These are phyloP conservation scores for Hemitrygon akajei DNA, from an alignment of 2,797 vertebrate genomes.

Conservation along the genomic window DNA sequence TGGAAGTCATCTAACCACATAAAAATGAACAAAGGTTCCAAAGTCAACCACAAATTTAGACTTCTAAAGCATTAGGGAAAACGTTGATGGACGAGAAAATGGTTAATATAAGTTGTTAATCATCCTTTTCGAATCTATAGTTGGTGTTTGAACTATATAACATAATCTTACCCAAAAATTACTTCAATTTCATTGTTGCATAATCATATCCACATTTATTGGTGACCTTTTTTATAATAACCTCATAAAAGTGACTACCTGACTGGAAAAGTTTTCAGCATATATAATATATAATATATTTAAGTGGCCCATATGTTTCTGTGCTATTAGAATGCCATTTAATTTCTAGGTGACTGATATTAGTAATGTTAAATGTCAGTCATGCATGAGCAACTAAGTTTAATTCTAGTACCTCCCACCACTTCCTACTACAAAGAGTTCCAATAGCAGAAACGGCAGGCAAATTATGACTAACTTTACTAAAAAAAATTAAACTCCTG, in stretches of 20 bases:
- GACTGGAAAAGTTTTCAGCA: neutral
- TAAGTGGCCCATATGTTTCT: neutral
- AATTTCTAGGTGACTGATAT: constrained; percentile 1
- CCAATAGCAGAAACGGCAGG: neutral
- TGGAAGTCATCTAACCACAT: neutral
- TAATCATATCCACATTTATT: neutral
- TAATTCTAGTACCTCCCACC: neutral
- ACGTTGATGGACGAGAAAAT: neutral
- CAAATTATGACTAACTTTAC: neutral
- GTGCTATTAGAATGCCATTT: neutral
- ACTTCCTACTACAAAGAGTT: neutral
- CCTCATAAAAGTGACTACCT: neutral
- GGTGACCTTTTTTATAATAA: neutral
- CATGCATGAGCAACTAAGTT: neutral
- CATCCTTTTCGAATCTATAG: neutral
- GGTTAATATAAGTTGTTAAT: neutral
- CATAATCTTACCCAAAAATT: neutral
- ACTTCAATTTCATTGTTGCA: neutral
- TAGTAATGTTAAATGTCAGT: neutral
- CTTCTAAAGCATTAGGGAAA: neutral
- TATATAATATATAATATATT: neutral
- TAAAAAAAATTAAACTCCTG: neutral
- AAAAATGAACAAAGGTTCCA: neutral
- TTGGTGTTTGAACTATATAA: neutral
- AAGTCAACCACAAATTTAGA: neutral